Evolutionary conservation across 2,797 vertebrate genomes (phyloP).

Genomic region (Anabas testudineus): DNA sequence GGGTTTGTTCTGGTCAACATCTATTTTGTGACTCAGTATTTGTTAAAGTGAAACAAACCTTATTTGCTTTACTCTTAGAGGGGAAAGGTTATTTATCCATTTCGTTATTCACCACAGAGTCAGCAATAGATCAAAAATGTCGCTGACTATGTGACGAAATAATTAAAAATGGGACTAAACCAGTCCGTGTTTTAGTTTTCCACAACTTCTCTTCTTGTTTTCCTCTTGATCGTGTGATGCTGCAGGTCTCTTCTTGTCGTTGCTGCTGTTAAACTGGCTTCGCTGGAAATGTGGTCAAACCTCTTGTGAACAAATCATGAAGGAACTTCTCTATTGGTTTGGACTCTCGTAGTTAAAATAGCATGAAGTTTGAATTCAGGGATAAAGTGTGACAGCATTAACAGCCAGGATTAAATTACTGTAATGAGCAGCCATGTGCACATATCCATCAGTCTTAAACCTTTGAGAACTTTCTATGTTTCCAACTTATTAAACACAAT

Average conservation of each 20-base stretch:
- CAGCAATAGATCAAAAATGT: no score
- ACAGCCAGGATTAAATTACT: neutral
- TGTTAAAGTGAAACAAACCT: neutral
- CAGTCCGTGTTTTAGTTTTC: no score
- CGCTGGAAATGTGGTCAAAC: conserved; percentile 34
- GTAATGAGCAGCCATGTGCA: neutral
- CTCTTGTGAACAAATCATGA: neutral
- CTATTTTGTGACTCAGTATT: neutral
- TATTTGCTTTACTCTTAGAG: neutral
- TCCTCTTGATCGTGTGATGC: no score
- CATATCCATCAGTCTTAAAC: no score
- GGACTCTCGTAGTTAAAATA: no score
- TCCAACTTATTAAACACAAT: no score
- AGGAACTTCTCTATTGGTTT: neutral
- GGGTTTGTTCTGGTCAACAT: neutral
- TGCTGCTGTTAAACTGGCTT: conserved; percentile 37
- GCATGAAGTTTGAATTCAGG: no score
- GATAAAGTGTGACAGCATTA: neutral
- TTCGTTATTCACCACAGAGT: no score
- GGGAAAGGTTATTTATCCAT: no score
- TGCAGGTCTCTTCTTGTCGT: no score
- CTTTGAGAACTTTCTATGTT: neutral
- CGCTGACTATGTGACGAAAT: no score
- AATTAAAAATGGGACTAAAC: no score
- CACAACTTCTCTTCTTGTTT: neutral